These are phyloP conservation scores for Zosterops pallidus DNA, from an alignment of 2,113 vertebrate species.

Conservation along the genomic window DNA sequence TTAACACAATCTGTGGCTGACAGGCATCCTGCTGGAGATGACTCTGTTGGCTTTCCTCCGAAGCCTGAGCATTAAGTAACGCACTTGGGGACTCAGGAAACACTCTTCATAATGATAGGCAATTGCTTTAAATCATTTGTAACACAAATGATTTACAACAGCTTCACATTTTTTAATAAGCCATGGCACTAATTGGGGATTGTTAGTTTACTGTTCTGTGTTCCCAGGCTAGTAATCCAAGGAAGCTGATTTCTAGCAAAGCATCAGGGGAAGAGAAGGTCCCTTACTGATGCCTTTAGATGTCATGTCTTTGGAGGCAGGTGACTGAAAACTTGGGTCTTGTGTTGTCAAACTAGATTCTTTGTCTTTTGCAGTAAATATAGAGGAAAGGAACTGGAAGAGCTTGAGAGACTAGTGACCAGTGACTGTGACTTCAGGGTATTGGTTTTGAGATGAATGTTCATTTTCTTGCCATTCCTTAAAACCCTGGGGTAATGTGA, in stretches of 20 bases:
- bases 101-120: constrained; percentile 47
- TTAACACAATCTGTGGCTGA: background rate
- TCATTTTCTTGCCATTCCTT: background rate
- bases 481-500: background rate
- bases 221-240: constrained; percentile 5
- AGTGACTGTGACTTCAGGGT: background rate
- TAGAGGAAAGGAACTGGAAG: background rate
- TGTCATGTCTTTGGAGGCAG: background rate
- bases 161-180: constrained; percentile 44
- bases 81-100: constrained; percentile 15
- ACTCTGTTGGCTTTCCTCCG: constrained; percentile 47
- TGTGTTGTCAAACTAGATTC: background rate
- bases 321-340: background rate
- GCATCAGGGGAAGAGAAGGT: background rate
- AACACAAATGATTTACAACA: constrained; percentile 28
- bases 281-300: background rate
- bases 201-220: background rate
- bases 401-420: background rate
- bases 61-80: constrained; percentile 49
- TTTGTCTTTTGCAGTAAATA: background rate
- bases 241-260: constrained; percentile 6
- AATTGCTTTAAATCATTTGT: constrained; percentile 53
- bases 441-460: background rate
- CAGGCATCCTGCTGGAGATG: background rate
- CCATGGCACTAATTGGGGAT: constrained; percentile 1